Conservation (phyloP, 2,113 vertebrate species). For the Dinomys branickii region DNA sequence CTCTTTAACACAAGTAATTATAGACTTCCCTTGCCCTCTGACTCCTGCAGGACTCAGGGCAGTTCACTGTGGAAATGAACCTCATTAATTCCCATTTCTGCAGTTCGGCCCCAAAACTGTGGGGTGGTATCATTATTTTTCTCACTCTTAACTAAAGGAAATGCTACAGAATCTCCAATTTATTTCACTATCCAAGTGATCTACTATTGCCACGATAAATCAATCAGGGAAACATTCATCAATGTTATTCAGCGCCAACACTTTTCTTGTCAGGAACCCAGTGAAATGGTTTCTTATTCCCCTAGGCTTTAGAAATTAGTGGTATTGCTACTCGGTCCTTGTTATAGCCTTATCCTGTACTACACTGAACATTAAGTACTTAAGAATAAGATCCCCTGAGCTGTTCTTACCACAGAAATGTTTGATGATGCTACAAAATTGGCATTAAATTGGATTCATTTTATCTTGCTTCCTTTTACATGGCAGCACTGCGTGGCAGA, state of each 20-base stretch:
- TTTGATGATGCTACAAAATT: background rate
- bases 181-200: constrained; percentile 54
- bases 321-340: background rate
- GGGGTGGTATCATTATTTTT: constrained; percentile 69
- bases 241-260: background rate
- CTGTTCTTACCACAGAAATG: background rate
- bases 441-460: constrained; percentile 2
- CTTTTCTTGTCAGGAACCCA: background rate
- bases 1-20: constrained; percentile 85
- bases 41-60: constrained; percentile 79
- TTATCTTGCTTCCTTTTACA: background rate
- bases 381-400: background rate
- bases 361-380: background rate
- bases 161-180: constrained; percentile 59
- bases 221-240: constrained; percentile 38
- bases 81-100: constrained; percentile 84
- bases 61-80: constrained; percentile 82
- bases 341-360: background rate
- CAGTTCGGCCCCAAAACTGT: constrained; percentile 73
- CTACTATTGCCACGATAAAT: constrained; percentile 23
- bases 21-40: constrained; percentile 83
- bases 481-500: background rate
- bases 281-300: background rate
- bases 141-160: constrained; percentile 71
- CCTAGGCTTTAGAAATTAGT: constrained; percentile 12